Evolutionary conservation across 2,888 invertebrate species (phyloP).

Genomic region (Spialia ferax): DNA sequence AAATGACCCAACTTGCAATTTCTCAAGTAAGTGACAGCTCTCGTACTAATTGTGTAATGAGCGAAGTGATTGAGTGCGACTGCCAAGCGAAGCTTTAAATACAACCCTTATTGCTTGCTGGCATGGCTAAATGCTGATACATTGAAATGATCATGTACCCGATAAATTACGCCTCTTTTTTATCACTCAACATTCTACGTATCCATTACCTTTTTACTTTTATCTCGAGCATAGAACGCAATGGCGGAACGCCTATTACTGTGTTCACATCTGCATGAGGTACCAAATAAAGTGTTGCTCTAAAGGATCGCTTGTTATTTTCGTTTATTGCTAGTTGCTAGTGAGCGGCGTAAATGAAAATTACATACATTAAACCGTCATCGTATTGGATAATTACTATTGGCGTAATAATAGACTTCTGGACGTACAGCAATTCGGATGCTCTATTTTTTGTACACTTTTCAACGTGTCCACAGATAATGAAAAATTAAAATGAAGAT

Average conservation of each 20-base stretch:
- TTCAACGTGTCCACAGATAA: slow-evolving; percentile 61
- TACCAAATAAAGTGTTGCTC: slow-evolving; percentile 61
- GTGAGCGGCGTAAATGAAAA: slow-evolving; percentile 64
- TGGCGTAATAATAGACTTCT: slow-evolving; percentile 65
- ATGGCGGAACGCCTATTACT: slow-evolving; percentile 25
- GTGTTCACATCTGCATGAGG: slow-evolving; percentile 16
- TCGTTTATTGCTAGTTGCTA: slow-evolving; percentile 52
- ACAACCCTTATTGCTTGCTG: slow-evolving; percentile 36
- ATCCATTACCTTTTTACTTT: slow-evolving; percentile 23
- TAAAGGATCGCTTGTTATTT: slow-evolving; percentile 66
- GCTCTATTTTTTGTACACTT: slow-evolving; percentile 56
- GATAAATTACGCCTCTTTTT: slow-evolving; percentile 52
- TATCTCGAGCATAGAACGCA: slow-evolving; percentile 13
- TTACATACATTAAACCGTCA: slow-evolving; percentile 70
- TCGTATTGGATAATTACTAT: slow-evolving; percentile 77
- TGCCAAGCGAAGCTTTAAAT: slow-evolving; percentile 46
- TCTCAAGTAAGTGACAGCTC: slow-evolving; percentile 56
- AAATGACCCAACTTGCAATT: slow-evolving; percentile 47
- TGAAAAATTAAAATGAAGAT: slow-evolving; percentile 56
- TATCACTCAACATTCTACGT: slow-evolving; percentile 46
- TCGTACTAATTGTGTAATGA: slow-evolving; percentile 64
- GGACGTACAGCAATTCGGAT: slow-evolving; percentile 63
- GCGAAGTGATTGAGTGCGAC: slow-evolving; percentile 56
- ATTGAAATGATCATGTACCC: slow-evolving; percentile 49
- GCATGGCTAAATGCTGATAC: slow-evolving; percentile 41